Base-by-base conservation (phyloP, 2,888 invertebrate genomes). In the Sicus ferrugineus region DNA sequence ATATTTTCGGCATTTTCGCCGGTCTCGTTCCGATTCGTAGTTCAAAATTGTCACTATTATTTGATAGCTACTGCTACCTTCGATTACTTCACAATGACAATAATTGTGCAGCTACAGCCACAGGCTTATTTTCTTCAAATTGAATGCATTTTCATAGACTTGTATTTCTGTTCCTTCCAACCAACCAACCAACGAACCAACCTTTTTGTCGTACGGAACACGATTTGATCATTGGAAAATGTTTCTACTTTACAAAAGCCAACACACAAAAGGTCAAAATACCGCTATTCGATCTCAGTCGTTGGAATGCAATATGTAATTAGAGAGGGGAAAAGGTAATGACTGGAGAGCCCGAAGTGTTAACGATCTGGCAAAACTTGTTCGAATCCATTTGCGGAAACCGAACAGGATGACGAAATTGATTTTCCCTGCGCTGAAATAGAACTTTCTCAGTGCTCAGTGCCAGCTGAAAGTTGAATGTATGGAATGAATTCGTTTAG, bases 31-130 rank as follows among this genome's bases (percentile, higher is more conserved):
- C n/a, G n/a, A n/a, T 62, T 63, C 42, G 31, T 34, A 52, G 56
- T 31, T 64, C 34, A n/a, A 38, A 61, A 28, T 26, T 46, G 31
- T 21, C 19, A 21, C 23, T 34, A 56, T 26, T 69, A 7, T 71
- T 74, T 76, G 76, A 76, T 74, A 73, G 75, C 74, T 76, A 74
- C 76, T 74, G 48, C 67, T 42, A 48, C n/a, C 6, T 73, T 58
- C 11, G 26, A 67, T 9, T 48, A 4, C 46, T 46, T 59, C 68
- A 71, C 66, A 72, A 74, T 67, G 73, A 73, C 46, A 72, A 76
- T 73, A 78, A 81, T 81, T 82, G 81, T 80, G 76, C 77, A 79
- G 80, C 80, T 80, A 80, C 81, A 80, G 79, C 77, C 64, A 69
- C 69, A 73, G 69, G 26, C 14, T 61, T 61, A 38, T 42, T 26